A percentile compares a stretch with the other conserved stretches of the same genome.
Evolutionary conservation across 2,888 invertebrate genomes (phyloP).

Genomic region (Sinhomidia bicolor): DNA sequence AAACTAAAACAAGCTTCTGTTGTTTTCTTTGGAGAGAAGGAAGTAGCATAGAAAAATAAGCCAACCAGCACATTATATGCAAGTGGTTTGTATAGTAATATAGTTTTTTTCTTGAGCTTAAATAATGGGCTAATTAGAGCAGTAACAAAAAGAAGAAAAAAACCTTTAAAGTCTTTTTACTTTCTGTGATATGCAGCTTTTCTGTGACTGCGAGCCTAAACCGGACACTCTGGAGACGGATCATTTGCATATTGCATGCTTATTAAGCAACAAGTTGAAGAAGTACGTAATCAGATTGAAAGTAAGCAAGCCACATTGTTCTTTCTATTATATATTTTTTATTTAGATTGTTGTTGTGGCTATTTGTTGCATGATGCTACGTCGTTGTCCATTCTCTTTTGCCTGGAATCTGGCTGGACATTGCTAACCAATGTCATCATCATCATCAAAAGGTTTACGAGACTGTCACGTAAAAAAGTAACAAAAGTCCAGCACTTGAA

Average conservation of each 20-base stretch:
- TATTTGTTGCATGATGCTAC: too few species aligned
- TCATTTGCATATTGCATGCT: not conserved
- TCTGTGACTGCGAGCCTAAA: not conserved
- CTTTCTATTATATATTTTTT: too few species aligned
- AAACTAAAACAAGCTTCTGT: not conserved
- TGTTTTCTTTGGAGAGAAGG: not conserved
- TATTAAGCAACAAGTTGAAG: not conserved
- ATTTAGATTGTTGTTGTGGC: too few species aligned
- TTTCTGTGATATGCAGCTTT: too few species aligned
- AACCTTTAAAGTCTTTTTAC: not conserved
- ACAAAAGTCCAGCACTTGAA: too few species aligned
- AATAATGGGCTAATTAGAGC: constrained; percentile 34
- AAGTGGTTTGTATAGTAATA: not conserved
- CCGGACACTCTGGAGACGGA: not conserved
- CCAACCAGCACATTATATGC: not conserved
- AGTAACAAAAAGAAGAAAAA: not conserved
- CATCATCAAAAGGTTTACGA: not conserved
- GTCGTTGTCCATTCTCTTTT: too few species aligned
- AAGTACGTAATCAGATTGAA: not conserved
- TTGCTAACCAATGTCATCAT: too few species aligned
- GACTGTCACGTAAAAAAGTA: not conserved
- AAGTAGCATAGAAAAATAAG: not conserved
- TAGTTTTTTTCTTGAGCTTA: not conserved
- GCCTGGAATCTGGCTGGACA: too few species aligned
- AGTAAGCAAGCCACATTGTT: not conserved